Evolutionary conservation across 2,888 invertebrate genomes (phyloP), one percentile per base, ranked within the genome.

Genomic region (Perdita meconis): DNA sequence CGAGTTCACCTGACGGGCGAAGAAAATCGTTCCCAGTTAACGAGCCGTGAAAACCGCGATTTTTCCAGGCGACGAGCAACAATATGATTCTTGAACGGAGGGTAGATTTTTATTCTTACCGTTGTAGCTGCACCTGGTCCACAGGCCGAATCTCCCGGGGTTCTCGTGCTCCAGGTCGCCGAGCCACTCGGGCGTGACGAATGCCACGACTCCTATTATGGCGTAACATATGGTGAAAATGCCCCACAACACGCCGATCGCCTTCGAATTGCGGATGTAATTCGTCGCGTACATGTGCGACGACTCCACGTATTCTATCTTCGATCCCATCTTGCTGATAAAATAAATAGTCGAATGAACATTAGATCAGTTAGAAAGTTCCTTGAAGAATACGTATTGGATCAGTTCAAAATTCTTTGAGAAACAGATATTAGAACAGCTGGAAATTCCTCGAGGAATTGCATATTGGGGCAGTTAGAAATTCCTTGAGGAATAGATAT

Each of bases 221-320:
- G 98, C 97, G 93, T 98, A 98, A 93, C 98, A 98, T 91, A 99
- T 97, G 84, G 98, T 97, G 93, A 99, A 98, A 91, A 99, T 97
- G 80, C 97, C 98, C 99, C 99, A 99, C 85, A 99, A 94, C 77
- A 99, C 98, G 63, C 98, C 98, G 82, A 99, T 97, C 60, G 98
- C 98, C 94, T 97, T 97, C 85, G 97, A 97, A 94, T 97, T 97
- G 87, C 97, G 95, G 85, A 97, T 97, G 92, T 97, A 97, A 93
- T 97, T 97, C 77, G 97, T 97, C 82, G 97, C 97, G 93, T 97
- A 97, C 92, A 97, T 95, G 93, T 97, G 97, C 86, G 97, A 96
- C 86, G 97, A 96, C 93, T 97, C 97, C 89, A 97, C 97, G 94
- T 97, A 97, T 92, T 97, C 97, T 91, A 97, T 96, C 94, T 97